phyloP scores from a whole-genome alignment of 2,888 invertebrate species.

The Pristionchus japonicus region DNA sequence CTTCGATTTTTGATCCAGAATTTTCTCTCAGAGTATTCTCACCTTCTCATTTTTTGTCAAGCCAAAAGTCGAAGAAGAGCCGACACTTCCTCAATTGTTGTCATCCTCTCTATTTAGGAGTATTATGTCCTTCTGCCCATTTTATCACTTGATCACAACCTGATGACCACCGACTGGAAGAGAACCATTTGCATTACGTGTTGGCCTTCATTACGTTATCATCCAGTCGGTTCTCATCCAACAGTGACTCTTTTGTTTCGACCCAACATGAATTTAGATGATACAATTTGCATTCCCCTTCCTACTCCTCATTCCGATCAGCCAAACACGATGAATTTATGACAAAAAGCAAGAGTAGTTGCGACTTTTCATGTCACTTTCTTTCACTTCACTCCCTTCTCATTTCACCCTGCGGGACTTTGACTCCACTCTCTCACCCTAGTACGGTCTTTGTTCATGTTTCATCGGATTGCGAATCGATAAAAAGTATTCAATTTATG shows the following conservation, averaged over 20 bases:
- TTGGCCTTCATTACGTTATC: too few relatives aligned
- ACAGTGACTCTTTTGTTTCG: not conserved
- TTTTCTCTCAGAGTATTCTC: not conserved
- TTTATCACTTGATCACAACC: too few relatives aligned
- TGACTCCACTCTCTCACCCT: constrained; percentile 3
- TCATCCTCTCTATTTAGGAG: too few relatives aligned
- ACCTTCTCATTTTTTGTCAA: not conserved
- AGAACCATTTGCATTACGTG: too few relatives aligned
- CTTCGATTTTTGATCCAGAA: not conserved
- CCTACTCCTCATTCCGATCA: not conserved
- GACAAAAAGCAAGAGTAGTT: not conserved
- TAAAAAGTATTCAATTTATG: not conserved
- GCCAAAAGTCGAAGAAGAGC: too few relatives aligned
- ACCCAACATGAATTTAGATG: not conserved
- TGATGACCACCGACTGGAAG: too few relatives aligned
- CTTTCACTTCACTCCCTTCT: not conserved
- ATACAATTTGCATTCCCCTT: not conserved
- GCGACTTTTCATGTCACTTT: not conserved
- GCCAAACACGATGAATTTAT: not conserved
- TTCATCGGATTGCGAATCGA: not conserved
- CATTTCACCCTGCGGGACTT: not conserved
- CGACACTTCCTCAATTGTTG: too few relatives aligned
- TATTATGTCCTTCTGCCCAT: too few relatives aligned
- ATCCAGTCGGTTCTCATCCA: too few relatives aligned
- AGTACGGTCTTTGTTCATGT: constrained; percentile 20